These are phyloP conservation scores for Bradypus variegatus DNA, from an alignment of 2,797 vertebrate genomes.

Conservation along the genomic window DNA sequence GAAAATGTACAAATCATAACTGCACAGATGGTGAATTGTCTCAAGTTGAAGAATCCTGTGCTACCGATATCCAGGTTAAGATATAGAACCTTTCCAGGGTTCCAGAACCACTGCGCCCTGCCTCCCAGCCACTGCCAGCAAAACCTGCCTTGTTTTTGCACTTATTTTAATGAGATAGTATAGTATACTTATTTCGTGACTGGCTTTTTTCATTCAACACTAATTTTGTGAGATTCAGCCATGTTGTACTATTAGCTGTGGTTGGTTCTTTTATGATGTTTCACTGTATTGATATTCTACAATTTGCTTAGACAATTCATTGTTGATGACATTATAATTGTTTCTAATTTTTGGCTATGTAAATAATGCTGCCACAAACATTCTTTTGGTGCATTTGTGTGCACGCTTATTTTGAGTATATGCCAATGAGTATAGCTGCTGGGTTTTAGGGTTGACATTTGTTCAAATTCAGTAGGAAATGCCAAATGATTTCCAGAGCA, in stretches of 20 bases:
- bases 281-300: neutral
- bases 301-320: neutral
- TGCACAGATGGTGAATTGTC: too few species aligned
- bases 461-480: neutral
- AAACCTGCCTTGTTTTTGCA: neutral
- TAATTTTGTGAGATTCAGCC: neutral
- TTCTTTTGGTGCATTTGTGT: neutral
- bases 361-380: neutral
- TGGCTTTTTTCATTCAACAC: neutral
- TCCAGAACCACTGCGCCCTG: neutral
- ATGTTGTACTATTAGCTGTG: neutral
- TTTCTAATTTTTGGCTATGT: neutral
- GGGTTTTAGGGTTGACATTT: neutral
- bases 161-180: neutral
- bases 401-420: neutral
- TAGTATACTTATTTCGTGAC: neutral
- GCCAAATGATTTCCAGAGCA: neutral
- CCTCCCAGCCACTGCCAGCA: rapidly evolving
- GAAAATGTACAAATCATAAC: neutral
- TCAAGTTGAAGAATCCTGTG: neutral
- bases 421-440: neutral
- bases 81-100: neutral
- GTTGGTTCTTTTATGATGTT: neutral
- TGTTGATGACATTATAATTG: neutral
- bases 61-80: neutral